Percentiles rank a stretch among this genome's conserved stretches.
These are phyloP conservation scores for Anoplolepis gracilipes DNA, from an alignment of 1,140 invertebrate genomes.

Conservation along the genomic window DNA sequence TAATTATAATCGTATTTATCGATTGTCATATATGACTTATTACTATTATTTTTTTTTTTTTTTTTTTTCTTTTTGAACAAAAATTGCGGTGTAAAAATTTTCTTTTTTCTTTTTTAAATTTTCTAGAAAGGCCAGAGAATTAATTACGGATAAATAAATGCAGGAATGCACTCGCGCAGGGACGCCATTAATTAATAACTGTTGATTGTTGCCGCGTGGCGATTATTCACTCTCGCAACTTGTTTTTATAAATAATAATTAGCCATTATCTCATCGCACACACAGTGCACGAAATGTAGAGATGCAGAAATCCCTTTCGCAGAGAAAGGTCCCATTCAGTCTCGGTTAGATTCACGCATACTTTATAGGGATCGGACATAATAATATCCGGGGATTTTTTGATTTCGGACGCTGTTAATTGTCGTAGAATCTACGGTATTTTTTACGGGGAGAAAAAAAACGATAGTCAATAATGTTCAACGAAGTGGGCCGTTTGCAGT, in stretches of 20 bases:
- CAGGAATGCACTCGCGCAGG: conserved; percentile 48
- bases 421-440: conserved; percentile 31
- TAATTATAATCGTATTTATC: too few species aligned
- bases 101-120: background rate
- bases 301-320: conserved; percentile 19
- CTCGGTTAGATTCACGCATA: conserved; percentile 42
- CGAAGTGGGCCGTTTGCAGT: conserved; percentile 43
- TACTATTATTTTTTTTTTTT: too few species aligned
- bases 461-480: conserved; percentile 59
- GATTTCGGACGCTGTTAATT: conserved; percentile 34
- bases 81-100: too few species aligned
- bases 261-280: conserved; percentile 18
- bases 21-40: background rate
- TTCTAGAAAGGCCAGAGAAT: conserved; percentile 39
- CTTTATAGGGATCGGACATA: conserved; percentile 3
- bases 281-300: conserved; percentile 29
- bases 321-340: conserved; percentile 26
- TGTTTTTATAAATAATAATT: conserved; percentile 46
- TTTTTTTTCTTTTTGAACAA: background rate
- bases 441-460: conserved; percentile 33
- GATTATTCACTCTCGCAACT: conserved; percentile 49
- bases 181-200: conserved; percentile 55
- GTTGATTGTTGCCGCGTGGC: conserved; percentile 54
- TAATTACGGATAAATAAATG: conserved; percentile 29
- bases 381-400: conserved; percentile 8